These are phyloP conservation scores for Acropternis orthonyx DNA, from an alignment of 2,797 vertebrate species.

Conservation along the genomic window DNA sequence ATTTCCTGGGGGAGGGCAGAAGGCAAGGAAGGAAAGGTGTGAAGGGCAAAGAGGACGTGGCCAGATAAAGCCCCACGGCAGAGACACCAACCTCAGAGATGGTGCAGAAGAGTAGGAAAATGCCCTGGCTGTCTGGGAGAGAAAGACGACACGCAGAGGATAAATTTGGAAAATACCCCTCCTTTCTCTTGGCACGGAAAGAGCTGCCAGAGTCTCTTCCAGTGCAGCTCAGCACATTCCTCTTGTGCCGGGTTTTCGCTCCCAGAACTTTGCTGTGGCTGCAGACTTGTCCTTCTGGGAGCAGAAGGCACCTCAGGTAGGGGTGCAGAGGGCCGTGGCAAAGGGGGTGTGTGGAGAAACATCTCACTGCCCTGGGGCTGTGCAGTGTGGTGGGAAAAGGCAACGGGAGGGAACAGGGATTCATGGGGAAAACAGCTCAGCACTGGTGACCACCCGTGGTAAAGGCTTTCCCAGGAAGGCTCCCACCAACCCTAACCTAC, in stretches of 20 bases:
- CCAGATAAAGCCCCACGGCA: background rate
- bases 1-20: background rate
- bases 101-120: background rate
- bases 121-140: background rate
- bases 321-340: background rate
- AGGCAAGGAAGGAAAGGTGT: background rate
- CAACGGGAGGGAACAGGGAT: background rate
- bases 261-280: background rate
- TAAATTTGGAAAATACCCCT: background rate
- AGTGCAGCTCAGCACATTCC: background rate
- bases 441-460: rapidly evolving
- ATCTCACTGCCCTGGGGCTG: background rate
- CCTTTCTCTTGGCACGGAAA: background rate
- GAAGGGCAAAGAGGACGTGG: background rate
- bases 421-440: background rate
- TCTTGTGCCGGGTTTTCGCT: background rate
- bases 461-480: background rate
- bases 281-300: background rate
- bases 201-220: background rate
- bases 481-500: background rate
- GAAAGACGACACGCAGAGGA: background rate
- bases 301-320: background rate
- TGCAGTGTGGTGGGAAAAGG: background rate
- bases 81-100: too few species aligned
- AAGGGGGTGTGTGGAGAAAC: background rate